Base-by-base conservation (phyloP, 2,113 vertebrate genomes). In the Petromus typicus region DNA sequence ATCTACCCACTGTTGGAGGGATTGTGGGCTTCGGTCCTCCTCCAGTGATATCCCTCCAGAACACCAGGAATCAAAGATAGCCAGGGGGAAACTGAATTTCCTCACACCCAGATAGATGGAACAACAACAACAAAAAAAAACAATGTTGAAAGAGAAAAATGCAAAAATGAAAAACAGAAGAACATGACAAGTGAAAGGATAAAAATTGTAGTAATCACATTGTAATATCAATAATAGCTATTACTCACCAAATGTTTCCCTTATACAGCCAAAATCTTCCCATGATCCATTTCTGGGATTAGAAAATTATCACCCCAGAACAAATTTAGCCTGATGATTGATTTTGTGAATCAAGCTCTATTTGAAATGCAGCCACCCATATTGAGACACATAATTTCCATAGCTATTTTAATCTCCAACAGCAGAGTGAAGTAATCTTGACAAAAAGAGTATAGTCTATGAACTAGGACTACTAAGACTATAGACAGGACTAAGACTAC, bases 11-110 rank as follows among this genome's bases (percentile, higher is more conserved):
- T 43, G 23, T 18, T 22, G 34, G 66, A 37, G 54, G 67, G 22
- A 2, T 17, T 23, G 9, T 34, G 57, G 16, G 18, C 67, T 13
- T 76, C 40, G 23, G 7, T 16, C 37, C 32, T 59, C 34, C 67
- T 63, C 73, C 54, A 22, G 3, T 22, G 25, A 51, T 32, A 14
- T 83, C 56, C 66, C 59, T 59, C 56, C 73, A 73, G 71, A 85
- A 57, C 14, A 63, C n/a, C 63, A 88, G 40, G 30, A 89, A 87
- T 59, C 13, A 32, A 87, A 48, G 63, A 76, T n/a, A 79, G n/a
- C 51, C 83, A 91, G 67, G 91, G 30, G 4, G 32, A 63, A 86
- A 51, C 3, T 88, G 34, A 85, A 93, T 90, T 76, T 87, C 69
- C 76, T 32, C 40, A n/a, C 32, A 66, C 11, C 16, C 32, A n/a